Evolutionary conservation across 2,888 invertebrate species (phyloP).

Genomic region (Stenurella melanura): DNA sequence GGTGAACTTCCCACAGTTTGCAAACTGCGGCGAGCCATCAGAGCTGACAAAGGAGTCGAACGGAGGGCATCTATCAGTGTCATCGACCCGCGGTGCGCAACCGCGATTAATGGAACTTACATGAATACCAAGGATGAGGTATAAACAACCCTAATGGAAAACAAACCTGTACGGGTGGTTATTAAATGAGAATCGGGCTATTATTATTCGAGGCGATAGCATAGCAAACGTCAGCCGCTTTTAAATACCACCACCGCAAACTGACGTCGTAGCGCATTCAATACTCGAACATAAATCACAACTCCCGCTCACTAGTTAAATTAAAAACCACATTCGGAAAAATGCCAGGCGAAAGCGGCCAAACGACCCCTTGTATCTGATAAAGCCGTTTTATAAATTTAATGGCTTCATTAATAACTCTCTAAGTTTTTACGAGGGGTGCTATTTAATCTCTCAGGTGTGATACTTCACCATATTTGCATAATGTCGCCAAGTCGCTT

Average conservation of each 20-base stretch:
- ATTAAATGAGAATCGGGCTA: constrained; percentile 62
- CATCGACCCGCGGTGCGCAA: constrained; percentile 64
- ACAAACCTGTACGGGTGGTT: constrained; percentile 65
- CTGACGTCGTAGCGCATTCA: constrained; percentile 61
- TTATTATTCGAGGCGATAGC: constrained; percentile 59
- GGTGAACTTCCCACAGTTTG: constrained; percentile 43
- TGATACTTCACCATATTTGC: constrained; percentile 61
- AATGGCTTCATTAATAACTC: constrained; percentile 69
- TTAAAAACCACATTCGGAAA: constrained; percentile 66
- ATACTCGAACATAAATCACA: constrained; percentile 66
- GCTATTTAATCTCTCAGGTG: constrained; percentile 64
- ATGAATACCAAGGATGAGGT: constrained; percentile 68
- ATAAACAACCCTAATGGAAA: constrained; percentile 69
- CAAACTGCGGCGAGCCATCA: constrained; percentile 52
- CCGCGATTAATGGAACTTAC: constrained; percentile 70
- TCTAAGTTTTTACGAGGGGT: constrained; percentile 58
- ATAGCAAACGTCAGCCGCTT: constrained; percentile 57
- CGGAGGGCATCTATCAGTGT: constrained; percentile 68
- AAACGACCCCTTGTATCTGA: constrained; percentile 50
- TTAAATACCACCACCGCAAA: constrained; percentile 50
- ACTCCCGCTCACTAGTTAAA: constrained; percentile 63
- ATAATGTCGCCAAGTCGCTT: constrained; percentile 62
- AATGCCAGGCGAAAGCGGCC: constrained; percentile 53
- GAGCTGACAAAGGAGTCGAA: constrained; percentile 63
- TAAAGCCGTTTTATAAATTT: constrained; percentile 68